Percentiles rank a stretch among this genome's conserved stretches.
Evolutionary conservation across 2,797 vertebrate species (phyloP).

Genomic region (Hypotaenidia philippensis): DNA sequence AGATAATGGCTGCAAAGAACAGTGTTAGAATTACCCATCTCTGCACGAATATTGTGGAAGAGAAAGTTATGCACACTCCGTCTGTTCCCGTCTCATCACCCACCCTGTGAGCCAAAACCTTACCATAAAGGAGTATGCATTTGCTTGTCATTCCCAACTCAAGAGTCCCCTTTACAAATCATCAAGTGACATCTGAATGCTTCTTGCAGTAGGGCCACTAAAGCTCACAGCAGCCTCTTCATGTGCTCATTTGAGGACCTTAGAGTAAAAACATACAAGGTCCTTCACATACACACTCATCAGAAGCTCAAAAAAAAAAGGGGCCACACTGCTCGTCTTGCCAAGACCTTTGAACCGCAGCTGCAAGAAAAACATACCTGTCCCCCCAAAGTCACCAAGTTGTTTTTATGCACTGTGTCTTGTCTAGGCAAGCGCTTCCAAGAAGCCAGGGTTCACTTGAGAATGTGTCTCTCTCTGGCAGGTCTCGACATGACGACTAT

Average conservation of each 20-base stretch:
- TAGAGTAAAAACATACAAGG: constrained; percentile 89
- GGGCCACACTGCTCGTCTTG: constrained; percentile 98
- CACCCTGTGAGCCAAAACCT: constrained; percentile 84
- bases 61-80: constrained; percentile 91
- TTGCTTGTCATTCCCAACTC: constrained; percentile 95
- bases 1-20: constrained; percentile 87
- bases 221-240: constrained; percentile 94
- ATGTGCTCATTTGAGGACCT: constrained; percentile 95
- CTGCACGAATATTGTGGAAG: constrained; percentile 86
- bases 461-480: constrained; percentile 98
- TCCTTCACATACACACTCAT: constrained; percentile 92
- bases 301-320: constrained; percentile 91
- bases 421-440: constrained; percentile 98
- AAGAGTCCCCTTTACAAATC: constrained; percentile 94
- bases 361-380: constrained; percentile 89
- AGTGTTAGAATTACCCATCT: constrained; percentile 87
- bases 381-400: constrained; percentile 85
- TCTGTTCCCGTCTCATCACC: constrained; percentile 82
- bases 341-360: constrained; percentile 96
- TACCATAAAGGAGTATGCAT: constrained; percentile 94
- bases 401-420: constrained; percentile 89
- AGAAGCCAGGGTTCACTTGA: constrained; percentile 99
- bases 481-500: constrained; percentile 99
- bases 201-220: constrained; percentile 98
- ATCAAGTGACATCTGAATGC: constrained; percentile 99